Conservation (phyloP, 2,888 invertebrate species). For the Onchidella celtica region DNA sequence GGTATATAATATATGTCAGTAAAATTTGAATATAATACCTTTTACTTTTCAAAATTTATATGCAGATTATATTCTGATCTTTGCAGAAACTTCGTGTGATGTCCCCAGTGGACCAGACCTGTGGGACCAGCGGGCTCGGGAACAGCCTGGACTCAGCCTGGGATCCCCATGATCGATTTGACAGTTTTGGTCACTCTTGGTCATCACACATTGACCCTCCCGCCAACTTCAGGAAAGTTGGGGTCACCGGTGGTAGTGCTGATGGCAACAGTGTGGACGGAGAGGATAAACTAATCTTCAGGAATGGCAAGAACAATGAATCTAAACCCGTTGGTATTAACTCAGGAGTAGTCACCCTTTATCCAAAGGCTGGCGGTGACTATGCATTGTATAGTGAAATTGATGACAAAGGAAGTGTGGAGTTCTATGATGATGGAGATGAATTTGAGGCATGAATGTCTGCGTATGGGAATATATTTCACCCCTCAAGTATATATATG, state of each 20-base stretch:
- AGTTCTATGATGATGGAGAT: constrained; percentile 31
- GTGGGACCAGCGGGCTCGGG: constrained; percentile 55
- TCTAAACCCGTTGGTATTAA: not conserved
- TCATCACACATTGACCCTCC: constrained; percentile 17
- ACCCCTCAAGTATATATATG: no score
- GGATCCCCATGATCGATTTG: constrained; percentile 54
- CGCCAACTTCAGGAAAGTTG: constrained; percentile 25
- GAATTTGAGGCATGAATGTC: constrained; percentile 44
- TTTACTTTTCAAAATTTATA: no score
- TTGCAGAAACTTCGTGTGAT: constrained; percentile 52
- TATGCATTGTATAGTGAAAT: constrained; percentile 3
- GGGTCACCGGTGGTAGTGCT: not conserved
- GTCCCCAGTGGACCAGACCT: constrained; percentile 47
- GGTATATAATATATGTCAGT: no score
- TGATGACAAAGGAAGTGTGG: constrained; percentile 1
- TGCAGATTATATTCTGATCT: no score
- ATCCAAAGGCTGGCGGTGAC: not conserved
- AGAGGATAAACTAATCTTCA: not conserved
- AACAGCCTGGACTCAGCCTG: constrained; percentile 57
- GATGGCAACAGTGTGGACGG: not conserved
- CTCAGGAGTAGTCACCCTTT: not conserved
- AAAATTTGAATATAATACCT: no score
- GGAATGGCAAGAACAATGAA: not conserved
- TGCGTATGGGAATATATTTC: no score
- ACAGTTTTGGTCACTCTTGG: not conserved